Conservation (phyloP, 2,888 invertebrate species). For the Coleophora deauratella region DNA sequence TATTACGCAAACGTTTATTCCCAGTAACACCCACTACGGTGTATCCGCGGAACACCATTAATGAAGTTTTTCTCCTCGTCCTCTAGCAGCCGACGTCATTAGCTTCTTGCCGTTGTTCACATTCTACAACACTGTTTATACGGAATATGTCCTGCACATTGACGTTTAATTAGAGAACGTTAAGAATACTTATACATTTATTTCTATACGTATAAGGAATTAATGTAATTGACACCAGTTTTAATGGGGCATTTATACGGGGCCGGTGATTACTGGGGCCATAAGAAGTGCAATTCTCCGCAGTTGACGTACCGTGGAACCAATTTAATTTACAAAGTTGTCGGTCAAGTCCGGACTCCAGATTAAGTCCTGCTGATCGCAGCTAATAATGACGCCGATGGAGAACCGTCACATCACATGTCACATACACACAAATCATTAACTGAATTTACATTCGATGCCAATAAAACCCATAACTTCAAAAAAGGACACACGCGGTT, state of each 20-base stretch:
- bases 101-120: conserved; percentile 34
- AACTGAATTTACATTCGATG: conserved; percentile 4
- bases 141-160: conserved; percentile 45
- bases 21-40: conserved; percentile 9
- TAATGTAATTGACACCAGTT: conserved; percentile 65
- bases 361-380: conserved; percentile 39
- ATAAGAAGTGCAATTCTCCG: conserved; percentile 56
- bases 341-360: conserved; percentile 41
- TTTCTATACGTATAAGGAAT: conserved; percentile 54
- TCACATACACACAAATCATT: conserved; percentile 24
- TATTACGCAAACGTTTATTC: conserved; percentile 2
- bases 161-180: conserved; percentile 54
- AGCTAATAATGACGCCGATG: conserved; percentile 43
- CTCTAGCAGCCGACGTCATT: conserved; percentile 30
- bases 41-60: conserved; percentile 22
- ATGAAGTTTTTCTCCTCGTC: conserved; percentile 29
- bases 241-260: conserved; percentile 62
- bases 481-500: background rate
- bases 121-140: conserved; percentile 49
- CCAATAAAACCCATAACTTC: background rate
- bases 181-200: conserved; percentile 44
- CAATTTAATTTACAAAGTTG: conserved; percentile 70
- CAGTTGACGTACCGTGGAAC: conserved; percentile 44
- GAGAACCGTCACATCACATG: conserved; percentile 40
- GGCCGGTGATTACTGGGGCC: conserved; percentile 49